A percentile compares a stretch with the other conserved stretches of the same genome.
phyloP scores from a whole-genome alignment of 1,140 invertebrate species.

The Augochlora pura region DNA sequence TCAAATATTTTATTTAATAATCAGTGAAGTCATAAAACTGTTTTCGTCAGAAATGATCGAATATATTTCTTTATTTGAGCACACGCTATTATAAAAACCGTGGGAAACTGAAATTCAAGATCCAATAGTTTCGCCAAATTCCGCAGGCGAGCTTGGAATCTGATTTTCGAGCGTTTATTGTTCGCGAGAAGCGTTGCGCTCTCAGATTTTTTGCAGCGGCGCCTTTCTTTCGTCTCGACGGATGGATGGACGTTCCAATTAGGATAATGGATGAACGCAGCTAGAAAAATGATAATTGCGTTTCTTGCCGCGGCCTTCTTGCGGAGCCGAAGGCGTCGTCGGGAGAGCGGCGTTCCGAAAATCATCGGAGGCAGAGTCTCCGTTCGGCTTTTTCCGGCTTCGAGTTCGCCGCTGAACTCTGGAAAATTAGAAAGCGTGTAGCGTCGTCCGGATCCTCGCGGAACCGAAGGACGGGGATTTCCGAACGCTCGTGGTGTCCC shows the following conservation, averaged over 20 bases:
- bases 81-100: no score
- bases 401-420: no score
- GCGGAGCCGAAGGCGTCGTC: background rate
- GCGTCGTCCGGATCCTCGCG: background rate
- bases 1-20: no score
- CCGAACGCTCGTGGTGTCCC: conserved; percentile 30
- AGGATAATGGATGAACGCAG: conserved; percentile 43
- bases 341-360: background rate
- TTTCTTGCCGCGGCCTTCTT: background rate
- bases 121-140: no score
- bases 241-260: conserved; percentile 42
- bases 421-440: background rate
- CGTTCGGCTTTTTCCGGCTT: background rate
- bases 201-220: background rate
- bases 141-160: no score
- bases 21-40: no score
- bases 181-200: background rate
- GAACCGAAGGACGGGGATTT: conserved; percentile 3
- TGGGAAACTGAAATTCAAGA: no score
- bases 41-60: no score
- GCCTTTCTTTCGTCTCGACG: background rate
- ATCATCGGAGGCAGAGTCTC: background rate
- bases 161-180: background rate
- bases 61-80: no score
- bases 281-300: conserved; percentile 12